These are phyloP conservation scores for Acheta domesticus DNA, from an alignment of 2,888 invertebrate species.

Conservation along the genomic window DNA sequence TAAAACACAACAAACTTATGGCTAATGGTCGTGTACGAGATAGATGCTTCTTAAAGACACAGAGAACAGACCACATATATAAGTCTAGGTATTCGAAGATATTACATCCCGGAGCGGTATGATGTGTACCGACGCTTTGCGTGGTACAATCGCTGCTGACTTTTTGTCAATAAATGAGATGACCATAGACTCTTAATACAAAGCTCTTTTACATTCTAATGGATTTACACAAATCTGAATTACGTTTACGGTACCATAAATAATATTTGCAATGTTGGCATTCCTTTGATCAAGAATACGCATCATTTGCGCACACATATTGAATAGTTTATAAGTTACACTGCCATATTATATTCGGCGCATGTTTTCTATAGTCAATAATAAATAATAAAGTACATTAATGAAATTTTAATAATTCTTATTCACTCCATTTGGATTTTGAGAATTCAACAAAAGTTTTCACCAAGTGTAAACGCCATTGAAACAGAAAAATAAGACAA, in stretches of 20 bases:
- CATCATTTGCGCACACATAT: conserved; percentile 19
- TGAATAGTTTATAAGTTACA: conserved; percentile 10
- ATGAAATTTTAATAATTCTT: background rate
- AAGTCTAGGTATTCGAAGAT: background rate
- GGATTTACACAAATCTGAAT: conserved; percentile 1
- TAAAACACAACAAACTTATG: background rate
- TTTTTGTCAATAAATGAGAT: background rate
- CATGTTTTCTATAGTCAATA: background rate
- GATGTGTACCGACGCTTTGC: background rate
- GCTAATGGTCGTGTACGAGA: background rate
- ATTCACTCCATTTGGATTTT: background rate
- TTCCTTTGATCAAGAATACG: background rate
- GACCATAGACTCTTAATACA: background rate
- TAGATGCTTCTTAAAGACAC: background rate
- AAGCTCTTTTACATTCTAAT: background rate
- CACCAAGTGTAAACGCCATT: background rate
- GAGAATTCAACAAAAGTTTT: background rate
- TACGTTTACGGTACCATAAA: background rate
- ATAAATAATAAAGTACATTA: background rate
- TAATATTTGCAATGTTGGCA: conserved; percentile 6
- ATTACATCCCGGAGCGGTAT: background rate
- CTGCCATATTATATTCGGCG: background rate
- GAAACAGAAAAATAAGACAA: conserved; percentile 18
- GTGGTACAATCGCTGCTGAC: background rate
- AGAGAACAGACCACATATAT: background rate